Percentiles rank a stretch among this genome's conserved stretches.
These are phyloP conservation scores for Harlomillsia oculata DNA, from an alignment of 1,140 invertebrate species.

Conservation along the genomic window DNA sequence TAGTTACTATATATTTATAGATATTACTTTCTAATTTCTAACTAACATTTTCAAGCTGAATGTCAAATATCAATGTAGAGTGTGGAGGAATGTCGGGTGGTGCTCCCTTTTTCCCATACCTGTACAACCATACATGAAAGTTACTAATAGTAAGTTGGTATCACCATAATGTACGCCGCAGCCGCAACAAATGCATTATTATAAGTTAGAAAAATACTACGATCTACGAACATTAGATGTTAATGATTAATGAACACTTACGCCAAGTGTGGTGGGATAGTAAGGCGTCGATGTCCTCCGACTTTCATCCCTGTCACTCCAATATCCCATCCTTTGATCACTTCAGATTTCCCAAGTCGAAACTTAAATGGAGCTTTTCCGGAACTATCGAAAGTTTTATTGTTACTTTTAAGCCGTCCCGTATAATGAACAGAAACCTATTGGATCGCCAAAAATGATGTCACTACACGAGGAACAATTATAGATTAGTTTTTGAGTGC, in stretches of 20 bases:
- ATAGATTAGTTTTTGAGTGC: too few relatives aligned
- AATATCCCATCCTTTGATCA: conserved; percentile 85
- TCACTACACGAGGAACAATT: too few relatives aligned
- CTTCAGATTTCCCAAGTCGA: conserved; percentile 67
- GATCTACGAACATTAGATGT: not conserved
- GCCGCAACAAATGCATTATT: too few relatives aligned
- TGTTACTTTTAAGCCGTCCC: conserved; percentile 64
- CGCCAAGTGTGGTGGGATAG: conserved; percentile 71
- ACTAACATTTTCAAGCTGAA: conserved; percentile 71
- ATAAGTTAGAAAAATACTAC: not conserved
- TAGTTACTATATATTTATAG: too few relatives aligned
- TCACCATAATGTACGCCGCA: too few relatives aligned
- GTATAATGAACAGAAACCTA: conserved; percentile 60
- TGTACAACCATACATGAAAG: not conserved
- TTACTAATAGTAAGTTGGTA: not conserved
- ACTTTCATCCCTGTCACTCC: conserved; percentile 83
- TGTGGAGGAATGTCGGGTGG: conserved; percentile 76
- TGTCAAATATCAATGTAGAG: conserved; percentile 71
- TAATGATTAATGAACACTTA: conserved; percentile 46
- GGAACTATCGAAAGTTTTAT: conserved; percentile 67
- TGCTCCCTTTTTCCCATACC: conserved; percentile 38
- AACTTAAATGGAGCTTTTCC: conserved; percentile 71
- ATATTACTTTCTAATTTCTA: too few relatives aligned
- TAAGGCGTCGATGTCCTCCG: conserved; percentile 76
- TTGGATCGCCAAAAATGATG: not conserved